Percentiles rank a stretch among this genome's conserved stretches.
Conservation (phyloP, 1,140 invertebrate species). For the Camponotus pennsylvanicus region DNA sequence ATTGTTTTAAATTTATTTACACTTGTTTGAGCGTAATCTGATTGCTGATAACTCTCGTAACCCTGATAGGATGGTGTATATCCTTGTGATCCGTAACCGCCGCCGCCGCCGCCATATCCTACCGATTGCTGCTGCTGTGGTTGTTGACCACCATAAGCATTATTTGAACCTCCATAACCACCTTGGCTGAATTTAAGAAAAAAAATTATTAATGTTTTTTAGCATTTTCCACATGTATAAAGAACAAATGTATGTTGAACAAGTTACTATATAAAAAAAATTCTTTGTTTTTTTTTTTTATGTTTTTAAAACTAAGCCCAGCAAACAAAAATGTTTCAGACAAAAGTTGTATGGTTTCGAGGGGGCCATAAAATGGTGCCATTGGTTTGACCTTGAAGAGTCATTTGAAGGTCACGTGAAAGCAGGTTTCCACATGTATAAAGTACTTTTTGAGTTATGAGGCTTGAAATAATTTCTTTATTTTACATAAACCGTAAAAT, state of each 20-base stretch:
- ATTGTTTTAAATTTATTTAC: slow-evolving; percentile 72
- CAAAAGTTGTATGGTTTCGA: no score
- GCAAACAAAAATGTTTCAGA: no score
- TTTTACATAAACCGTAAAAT: no score
- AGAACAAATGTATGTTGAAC: neutral
- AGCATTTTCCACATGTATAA: neutral
- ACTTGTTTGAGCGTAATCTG: slow-evolving; percentile 83
- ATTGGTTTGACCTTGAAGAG: no score
- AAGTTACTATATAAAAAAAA: neutral
- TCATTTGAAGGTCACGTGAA: no score
- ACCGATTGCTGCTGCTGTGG: slow-evolving; percentile 77
- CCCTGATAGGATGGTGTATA: slow-evolving; percentile 84
- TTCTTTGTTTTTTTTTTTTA: neutral
- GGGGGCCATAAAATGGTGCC: no score
- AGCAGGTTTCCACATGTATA: no score
- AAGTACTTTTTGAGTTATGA: no score
- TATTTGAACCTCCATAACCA: slow-evolving; percentile 78
- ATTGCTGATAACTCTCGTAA: slow-evolving; percentile 84
- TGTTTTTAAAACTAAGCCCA: no score
- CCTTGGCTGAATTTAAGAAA: slow-evolving; percentile 76
- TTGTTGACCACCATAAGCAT: slow-evolving; percentile 80
- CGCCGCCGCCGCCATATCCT: slow-evolving; percentile 78
- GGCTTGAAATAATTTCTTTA: no score
- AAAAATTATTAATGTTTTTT: slow-evolving; percentile 1
- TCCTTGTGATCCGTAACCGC: slow-evolving; percentile 81